Percentiles rank a stretch among this genome's conserved stretches.
phyloP scores from a whole-genome alignment of 92 coral and sea anemone genomes.

The Blastomussa wellsi region DNA sequence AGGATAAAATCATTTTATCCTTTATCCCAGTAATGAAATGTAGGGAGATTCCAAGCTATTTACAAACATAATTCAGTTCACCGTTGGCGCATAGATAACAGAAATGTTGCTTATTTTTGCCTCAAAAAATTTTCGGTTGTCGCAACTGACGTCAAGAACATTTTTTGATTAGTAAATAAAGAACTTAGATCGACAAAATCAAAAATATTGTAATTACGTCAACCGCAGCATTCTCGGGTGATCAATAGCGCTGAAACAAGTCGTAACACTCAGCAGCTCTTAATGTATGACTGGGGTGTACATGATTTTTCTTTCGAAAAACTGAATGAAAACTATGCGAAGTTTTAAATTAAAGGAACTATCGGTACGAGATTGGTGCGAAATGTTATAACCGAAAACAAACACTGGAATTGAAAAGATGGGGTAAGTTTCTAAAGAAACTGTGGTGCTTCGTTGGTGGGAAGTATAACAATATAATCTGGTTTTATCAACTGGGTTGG shows the following conservation, averaged over 20 bases:
- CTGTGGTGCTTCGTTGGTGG: no score
- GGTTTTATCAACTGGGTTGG: no score
- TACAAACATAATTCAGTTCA: neutral
- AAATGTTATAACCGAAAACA: no score
- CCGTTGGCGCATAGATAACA: neutral
- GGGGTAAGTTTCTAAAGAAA: no score
- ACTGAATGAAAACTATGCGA: neutral
- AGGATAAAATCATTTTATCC: no score
- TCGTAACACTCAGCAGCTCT: neutral
- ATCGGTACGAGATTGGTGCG: no score
- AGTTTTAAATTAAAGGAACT: neutral
- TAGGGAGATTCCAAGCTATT: neutral
- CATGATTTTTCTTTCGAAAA: neutral
- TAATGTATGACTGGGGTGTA: neutral
- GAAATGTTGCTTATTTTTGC: neutral
- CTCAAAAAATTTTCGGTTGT: neutral
- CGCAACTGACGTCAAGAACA: neutral
- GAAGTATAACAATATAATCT: no score
- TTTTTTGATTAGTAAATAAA: neutral
- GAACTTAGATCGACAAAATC: neutral
- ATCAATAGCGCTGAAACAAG: neutral
- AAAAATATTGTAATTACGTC: neutral
- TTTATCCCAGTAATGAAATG: no score
- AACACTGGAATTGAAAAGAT: no score
- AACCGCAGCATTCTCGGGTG: neutral